Evolutionary conservation across 2,113 vertebrate genomes (phyloP), one percentile per base, ranked within the genome.

Genomic region (Corynorhinus townsendii): DNA sequence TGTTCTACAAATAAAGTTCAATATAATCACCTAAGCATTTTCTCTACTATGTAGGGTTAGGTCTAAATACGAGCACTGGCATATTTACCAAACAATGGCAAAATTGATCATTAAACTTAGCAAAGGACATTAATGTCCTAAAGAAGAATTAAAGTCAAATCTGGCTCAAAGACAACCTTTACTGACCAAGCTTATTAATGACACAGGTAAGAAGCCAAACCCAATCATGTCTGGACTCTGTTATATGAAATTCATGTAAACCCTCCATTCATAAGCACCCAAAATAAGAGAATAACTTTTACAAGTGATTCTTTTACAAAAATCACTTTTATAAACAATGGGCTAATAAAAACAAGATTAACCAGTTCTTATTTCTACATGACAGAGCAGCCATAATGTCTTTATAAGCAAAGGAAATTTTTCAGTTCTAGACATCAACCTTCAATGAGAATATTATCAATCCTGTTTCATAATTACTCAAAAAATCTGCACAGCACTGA

Each of bases 1-100:
- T 83, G 80, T 52, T 93, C 85, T 79, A 96, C 82, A 96, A 93
- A 82, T 91, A 94, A 96, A 95, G 47, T 28, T 94, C 82, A 82
- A 72, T 85, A 86, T 10, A 93, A 84, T 88, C 80, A 96, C 14
- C 66, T 69, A 91, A 77, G 62, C 10, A 93, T 69, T 86, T 84
- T 88, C 56, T 95, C 43, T 83, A 69, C 26, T 88, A 49, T 7
- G 4, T 45, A 83, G n/a, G 76, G 30, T 96, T 47, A 92, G 28
- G 62, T 92, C 45, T 95, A 54, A 96, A 92, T 80, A 59, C 14
- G 35, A 76, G 35, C 69, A 26, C 88, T 86, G 90, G 33, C 26
- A 54, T 76, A 92, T 77, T 89, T 91, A 95, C 85, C 43, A 87
- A 83, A 84, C 56, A 95, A 86, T n/a, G 26, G 49, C 16, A 96